Evolutionary conservation across 1,140 invertebrate species (phyloP).

Genomic region (Drosophila truncata): DNA sequence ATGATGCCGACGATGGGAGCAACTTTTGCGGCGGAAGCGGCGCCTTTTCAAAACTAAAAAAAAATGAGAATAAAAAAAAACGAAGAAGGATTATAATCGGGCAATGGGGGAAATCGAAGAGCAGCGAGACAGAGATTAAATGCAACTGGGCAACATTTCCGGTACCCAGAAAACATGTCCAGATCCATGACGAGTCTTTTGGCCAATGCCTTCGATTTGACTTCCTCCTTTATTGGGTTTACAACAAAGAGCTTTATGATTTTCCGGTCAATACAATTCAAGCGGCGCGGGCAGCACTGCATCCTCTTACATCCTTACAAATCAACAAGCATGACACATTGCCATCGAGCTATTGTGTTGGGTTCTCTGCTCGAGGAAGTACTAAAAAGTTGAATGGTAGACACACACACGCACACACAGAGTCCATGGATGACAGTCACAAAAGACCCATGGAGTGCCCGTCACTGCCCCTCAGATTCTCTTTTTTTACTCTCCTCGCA

Average conservation of each 20-base stretch:
- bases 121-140: slow-evolving; percentile 61
- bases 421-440: slow-evolving; percentile 43
- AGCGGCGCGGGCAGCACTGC: slow-evolving; percentile 48
- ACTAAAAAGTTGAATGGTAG: slow-evolving; percentile 52
- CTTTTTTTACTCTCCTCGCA: not conserved
- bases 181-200: slow-evolving; percentile 55
- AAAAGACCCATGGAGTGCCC: slow-evolving; percentile 42
- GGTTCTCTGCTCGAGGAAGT: slow-evolving; percentile 56
- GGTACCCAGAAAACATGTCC: slow-evolving; percentile 45
- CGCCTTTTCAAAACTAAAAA: slow-evolving; percentile 42
- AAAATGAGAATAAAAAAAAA: not conserved
- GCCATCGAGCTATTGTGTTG: slow-evolving; percentile 28
- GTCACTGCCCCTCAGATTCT: slow-evolving; percentile 10
- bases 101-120: slow-evolving; percentile 47
- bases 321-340: slow-evolving; percentile 83
- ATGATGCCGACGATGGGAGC: slow-evolving; percentile 38
- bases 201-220: slow-evolving; percentile 52
- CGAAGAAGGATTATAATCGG: slow-evolving; percentile 70
- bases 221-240: slow-evolving; percentile 51
- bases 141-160: slow-evolving; percentile 71
- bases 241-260: slow-evolving; percentile 81
- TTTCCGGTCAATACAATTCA: slow-evolving; percentile 81
- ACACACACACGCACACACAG: too few species aligned
- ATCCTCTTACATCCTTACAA: slow-evolving; percentile 67
- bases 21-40: slow-evolving; percentile 72